Base-by-base conservation (phyloP, 2,113 vertebrate species). In the Platanista minor region DNA sequence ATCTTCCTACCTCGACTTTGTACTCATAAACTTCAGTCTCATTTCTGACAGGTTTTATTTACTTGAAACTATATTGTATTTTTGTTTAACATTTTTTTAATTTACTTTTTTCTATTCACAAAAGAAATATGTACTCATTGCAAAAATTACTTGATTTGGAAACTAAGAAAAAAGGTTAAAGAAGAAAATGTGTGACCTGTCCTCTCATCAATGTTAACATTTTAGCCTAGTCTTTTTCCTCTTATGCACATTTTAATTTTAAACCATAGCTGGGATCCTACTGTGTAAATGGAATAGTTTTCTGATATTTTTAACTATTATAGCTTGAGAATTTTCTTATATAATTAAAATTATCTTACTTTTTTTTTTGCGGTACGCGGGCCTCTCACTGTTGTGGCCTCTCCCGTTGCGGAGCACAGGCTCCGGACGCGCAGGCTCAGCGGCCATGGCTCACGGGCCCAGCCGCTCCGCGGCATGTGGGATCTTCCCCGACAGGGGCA, bases 221-320 rank as follows among this genome's bases (percentile, higher is more conserved):
- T 89, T 94, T 49, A 21, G 72, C 66, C 59, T 18, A 57, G 21
- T 90, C 71, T 91, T 95, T 81, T 67, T 67, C 54, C 31, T 52
- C 21, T 62, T 61, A n/a, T 46, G 25, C 33, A 81, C 18, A 88
- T 97, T 64, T 97, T 90, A 89, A 96, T 95, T 97, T 89, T 93
- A 80, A 97, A 87, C 77, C 43, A 80, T 59, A 97, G 54, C 25
- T 93, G 21, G 39, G 39, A 49, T 90, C 2, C 27, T 66, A 21
- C 14, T 36, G 4, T 21, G 13, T 69, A 87, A 95, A 87, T 90
- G 27, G 78, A 90, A 92, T 95, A 2, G 23, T 49, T 83, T 95
- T 80, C 75, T 90, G 11, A 12, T 87, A 74, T 41, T 67, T 95
- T 86, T 87, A 92, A 78, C 61, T 10, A 78, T 54, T 92, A 14